Percentiles rank a stretch among this genome's conserved stretches.
phyloP scores from a whole-genome alignment of 2,113 vertebrate genomes.

The Perca flavescens region DNA sequence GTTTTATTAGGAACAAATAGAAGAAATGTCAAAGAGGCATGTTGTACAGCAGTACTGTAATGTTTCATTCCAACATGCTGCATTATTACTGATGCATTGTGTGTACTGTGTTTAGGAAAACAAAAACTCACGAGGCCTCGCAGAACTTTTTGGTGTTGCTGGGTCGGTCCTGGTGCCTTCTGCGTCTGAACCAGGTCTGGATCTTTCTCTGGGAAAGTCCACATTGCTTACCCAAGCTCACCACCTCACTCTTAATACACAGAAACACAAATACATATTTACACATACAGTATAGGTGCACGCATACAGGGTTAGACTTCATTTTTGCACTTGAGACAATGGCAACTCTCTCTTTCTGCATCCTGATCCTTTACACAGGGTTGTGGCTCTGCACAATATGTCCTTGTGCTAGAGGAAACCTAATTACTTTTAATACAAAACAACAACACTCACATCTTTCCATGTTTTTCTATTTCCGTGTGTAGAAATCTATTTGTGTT shows the following conservation, averaged over 20 bases:
- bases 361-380: constrained; percentile 1
- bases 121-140: constrained; percentile 89
- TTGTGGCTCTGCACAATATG: background rate
- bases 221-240: constrained; percentile 85
- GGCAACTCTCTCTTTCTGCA: background rate
- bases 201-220: constrained; percentile 86
- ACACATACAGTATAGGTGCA: background rate
- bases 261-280: constrained; percentile 17
- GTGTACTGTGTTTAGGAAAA: background rate
- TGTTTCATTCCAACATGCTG: background rate
- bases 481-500: background rate
- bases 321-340: background rate
- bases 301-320: background rate
- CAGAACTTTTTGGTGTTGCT: constrained; percentile 91
- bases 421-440: constrained; percentile 32
- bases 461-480: background rate
- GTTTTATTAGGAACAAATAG: background rate
- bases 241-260: constrained; percentile 72
- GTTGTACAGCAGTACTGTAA: background rate
- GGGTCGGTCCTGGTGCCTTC: constrained; percentile 88
- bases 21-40: background rate
- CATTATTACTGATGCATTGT: background rate
- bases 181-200: constrained; percentile 89
- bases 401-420: background rate
- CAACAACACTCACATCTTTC: background rate